Conservation (phyloP, 2,888 invertebrate species). For the Diarsia brunnea region DNA sequence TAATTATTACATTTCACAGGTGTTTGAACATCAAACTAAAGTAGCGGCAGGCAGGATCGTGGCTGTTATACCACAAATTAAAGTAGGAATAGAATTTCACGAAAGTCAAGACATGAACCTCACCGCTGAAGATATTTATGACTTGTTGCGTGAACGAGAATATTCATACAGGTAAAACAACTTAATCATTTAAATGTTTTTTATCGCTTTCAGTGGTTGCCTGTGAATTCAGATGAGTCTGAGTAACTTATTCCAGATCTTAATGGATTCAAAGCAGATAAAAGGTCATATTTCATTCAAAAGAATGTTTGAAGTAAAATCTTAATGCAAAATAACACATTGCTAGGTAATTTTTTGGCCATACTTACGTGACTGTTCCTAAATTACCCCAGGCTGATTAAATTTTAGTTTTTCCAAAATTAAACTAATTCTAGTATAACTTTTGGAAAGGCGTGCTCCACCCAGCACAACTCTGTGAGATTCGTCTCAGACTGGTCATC, state of each 20-base stretch:
- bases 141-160: slow-evolving; percentile 64
- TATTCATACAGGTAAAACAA: slow-evolving; percentile 69
- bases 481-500: too few species aligned
- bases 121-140: slow-evolving; percentile 69
- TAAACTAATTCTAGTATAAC: too few species aligned
- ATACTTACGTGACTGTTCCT: background rate
- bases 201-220: background rate
- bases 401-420: too few species aligned
- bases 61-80: background rate
- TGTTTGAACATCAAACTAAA: slow-evolving; percentile 69
- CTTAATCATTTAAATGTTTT: background rate
- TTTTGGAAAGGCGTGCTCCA: too few species aligned
- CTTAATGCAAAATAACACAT: background rate
- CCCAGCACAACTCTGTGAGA: too few species aligned
- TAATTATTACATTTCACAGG: slow-evolving; percentile 57
- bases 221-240: background rate
- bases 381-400: too few species aligned
- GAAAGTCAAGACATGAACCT: slow-evolving; percentile 55
- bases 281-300: background rate
- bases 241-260: background rate
- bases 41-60: slow-evolving; percentile 71
- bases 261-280: background rate
- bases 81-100: slow-evolving; percentile 7
- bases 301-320: background rate
- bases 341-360: background rate